These are phyloP conservation scores for Sycon ciliatum DNA, from an alignment of 37 sponge, comb jelly and placozoan species.

Conservation along the genomic window DNA sequence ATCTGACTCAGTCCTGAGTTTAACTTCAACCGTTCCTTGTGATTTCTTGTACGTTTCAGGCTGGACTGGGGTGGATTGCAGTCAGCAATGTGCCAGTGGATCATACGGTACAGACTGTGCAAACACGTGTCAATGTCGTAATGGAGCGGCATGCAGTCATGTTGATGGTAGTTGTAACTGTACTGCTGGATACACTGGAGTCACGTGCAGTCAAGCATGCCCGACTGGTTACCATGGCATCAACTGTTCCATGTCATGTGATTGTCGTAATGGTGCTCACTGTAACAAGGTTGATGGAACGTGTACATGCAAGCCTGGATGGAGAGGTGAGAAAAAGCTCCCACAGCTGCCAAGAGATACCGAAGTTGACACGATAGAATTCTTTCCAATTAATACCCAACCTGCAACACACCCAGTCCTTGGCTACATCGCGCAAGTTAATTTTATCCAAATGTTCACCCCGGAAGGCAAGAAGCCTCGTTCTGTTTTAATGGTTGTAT, in stretches of 20 bases:
- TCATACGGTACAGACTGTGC: not conserved
- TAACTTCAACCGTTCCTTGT: too few relatives aligned
- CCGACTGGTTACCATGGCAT: not conserved
- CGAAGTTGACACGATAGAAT: too few relatives aligned
- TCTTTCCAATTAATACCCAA: too few relatives aligned
- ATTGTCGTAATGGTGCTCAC: not conserved
- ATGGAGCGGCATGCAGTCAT: not conserved
- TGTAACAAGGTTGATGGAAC: not conserved
- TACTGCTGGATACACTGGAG: not conserved
- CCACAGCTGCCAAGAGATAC: too few relatives aligned
- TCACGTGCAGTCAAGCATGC: not conserved
- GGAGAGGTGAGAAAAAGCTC: too few relatives aligned
- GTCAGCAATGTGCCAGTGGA: not conserved
- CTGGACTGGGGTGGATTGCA: not conserved
- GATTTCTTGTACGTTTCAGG: too few relatives aligned
- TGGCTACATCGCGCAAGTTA: too few relatives aligned
- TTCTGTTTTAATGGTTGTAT: too few relatives aligned
- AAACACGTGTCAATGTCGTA: not conserved
- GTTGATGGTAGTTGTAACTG: not conserved
- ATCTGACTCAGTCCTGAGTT: too few relatives aligned
- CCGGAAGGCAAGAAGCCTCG: too few relatives aligned
- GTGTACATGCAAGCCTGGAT: slow-evolving; percentile 15
- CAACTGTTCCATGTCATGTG: not conserved
- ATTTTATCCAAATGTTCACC: too few relatives aligned
- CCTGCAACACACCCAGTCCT: too few relatives aligned